Evolutionary conservation across 2,888 invertebrate genomes (phyloP), one percentile per base, ranked within the genome.

Genomic region (Philaethria dido): DNA sequence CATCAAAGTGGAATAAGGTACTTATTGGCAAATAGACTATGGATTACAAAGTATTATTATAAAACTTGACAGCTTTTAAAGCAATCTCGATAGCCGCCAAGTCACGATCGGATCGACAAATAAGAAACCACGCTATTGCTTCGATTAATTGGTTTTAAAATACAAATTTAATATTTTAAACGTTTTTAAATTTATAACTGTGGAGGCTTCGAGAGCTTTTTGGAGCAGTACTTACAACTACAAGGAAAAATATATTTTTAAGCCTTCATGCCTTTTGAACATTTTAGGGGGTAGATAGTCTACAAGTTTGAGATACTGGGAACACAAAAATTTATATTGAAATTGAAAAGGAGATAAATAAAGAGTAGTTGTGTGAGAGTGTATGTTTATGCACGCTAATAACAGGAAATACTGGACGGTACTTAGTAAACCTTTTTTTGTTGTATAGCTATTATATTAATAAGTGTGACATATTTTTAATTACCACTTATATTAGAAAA

Each of bases 1-100:
- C 68, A 70, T 72, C 68, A 69, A 68, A 69, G 67, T 64, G 66
- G 69, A 72, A 70, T 71, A 70, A 71, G 69, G 72, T 73, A 71
- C 64, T 71, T 68, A 71, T 62, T 63, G 68, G 69, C 69, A 66
- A 66, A 69, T 57, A 65, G 67, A 52, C 52, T 48, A 68, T 39
- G 39, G 42, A 62, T 60, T 44, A 59, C 57, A 61, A 62, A 16
- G 39, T 62, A 44, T 22, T 62, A 61, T 69, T 61, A 70, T 70
- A 70, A 66, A 69, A 66, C 54, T 64, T 63, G 68, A 70, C 69
- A 66, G 63, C 67, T 59, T 36, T 45, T 42, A 54, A 59, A 42
- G 57, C 57, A 70, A 65, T 72, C 66, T 72, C 52, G 69, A 72
- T 70, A 62, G 59, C 50, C 55, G 50, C 50, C 39, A 20, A 60